A percentile compares a stretch with the other conserved stretches of the same genome.
phyloP scores from a whole-genome alignment of 2,888 invertebrate species.

The Oxystoma pomonae region DNA sequence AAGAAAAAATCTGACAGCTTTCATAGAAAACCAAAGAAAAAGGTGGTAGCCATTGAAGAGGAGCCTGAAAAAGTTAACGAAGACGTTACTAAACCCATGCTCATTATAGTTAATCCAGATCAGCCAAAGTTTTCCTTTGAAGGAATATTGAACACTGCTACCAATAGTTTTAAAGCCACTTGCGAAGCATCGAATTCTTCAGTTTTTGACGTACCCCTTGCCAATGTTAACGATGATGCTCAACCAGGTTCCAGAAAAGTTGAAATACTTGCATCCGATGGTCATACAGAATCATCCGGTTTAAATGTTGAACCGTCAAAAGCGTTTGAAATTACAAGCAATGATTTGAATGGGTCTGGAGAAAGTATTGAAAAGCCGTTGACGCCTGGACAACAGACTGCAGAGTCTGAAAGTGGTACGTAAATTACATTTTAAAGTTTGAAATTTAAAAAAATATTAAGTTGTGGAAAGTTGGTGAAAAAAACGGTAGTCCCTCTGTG shows the following conservation, averaged over 20 bases:
- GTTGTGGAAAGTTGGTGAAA: too few relatives aligned
- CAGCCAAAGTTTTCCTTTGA: background rate
- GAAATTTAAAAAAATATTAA: too few relatives aligned
- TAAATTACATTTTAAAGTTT: background rate
- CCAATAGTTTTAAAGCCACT: background rate
- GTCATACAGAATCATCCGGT: background rate
- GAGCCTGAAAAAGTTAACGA: background rate
- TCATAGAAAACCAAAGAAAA: slow-evolving; percentile 2
- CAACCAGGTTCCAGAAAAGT: background rate
- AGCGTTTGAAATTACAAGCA: background rate
- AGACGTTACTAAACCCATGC: background rate
- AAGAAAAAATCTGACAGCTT: background rate
- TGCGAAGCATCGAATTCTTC: background rate
- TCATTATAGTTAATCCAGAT: background rate
- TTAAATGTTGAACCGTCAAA: background rate
- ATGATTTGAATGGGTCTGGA: background rate
- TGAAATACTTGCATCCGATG: background rate
- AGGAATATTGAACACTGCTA: background rate
- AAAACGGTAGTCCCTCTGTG: too few relatives aligned
- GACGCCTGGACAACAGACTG: slow-evolving; percentile 42
- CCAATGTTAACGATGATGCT: background rate
- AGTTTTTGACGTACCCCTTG: background rate
- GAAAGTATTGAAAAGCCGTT: slow-evolving; percentile 15
- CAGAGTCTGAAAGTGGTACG: slow-evolving; percentile 45
- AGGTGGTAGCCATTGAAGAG: background rate